phyloP scores from a whole-genome alignment of 2,113 vertebrate species.

The Ariopsis seemanni region DNA sequence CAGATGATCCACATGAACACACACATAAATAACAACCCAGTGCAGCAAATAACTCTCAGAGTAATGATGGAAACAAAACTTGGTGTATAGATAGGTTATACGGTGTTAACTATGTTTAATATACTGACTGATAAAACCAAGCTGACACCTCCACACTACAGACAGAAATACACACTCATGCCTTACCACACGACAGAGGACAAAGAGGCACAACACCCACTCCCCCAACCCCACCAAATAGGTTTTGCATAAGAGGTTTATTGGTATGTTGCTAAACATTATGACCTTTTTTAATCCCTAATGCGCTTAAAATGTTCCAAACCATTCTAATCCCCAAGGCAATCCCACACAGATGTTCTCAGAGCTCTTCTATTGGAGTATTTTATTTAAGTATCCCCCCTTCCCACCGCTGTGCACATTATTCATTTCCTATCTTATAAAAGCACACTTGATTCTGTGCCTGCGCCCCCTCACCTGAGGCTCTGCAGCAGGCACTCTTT shows the following conservation, averaged over 20 bases:
- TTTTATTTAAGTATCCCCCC: slow-evolving; percentile 63
- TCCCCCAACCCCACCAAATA: slow-evolving; percentile 65
- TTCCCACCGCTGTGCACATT: slow-evolving; percentile 50
- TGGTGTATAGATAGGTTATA: slow-evolving; percentile 6
- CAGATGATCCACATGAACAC: slow-evolving; percentile 12
- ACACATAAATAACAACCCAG: background rate
- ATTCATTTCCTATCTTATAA: slow-evolving; percentile 63
- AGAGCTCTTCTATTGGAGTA: slow-evolving; percentile 63
- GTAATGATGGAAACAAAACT: slow-evolving; percentile 28
- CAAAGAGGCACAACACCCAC: slow-evolving; percentile 69
- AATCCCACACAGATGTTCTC: slow-evolving; percentile 69
- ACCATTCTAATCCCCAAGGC: slow-evolving; percentile 64
- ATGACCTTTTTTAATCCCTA: slow-evolving; percentile 75
- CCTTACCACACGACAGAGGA: slow-evolving; percentile 60
- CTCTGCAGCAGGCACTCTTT: slow-evolving; percentile 49
- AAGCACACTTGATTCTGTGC: slow-evolving; percentile 56
- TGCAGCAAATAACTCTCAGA: slow-evolving; percentile 13
- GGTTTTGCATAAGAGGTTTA: slow-evolving; percentile 78
- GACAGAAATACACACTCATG: slow-evolving; percentile 37
- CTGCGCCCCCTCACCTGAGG: slow-evolving; percentile 43
- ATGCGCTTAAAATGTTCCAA: slow-evolving; percentile 71
- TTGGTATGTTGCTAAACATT: slow-evolving; percentile 77
- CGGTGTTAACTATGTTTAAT: slow-evolving; percentile 35
- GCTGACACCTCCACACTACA: slow-evolving; percentile 37
- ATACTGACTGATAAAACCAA: slow-evolving; percentile 26